These are phyloP conservation scores for Cryptocheilus praepositus DNA, from an alignment of 2,888 invertebrate species.

Conservation along the genomic window DNA sequence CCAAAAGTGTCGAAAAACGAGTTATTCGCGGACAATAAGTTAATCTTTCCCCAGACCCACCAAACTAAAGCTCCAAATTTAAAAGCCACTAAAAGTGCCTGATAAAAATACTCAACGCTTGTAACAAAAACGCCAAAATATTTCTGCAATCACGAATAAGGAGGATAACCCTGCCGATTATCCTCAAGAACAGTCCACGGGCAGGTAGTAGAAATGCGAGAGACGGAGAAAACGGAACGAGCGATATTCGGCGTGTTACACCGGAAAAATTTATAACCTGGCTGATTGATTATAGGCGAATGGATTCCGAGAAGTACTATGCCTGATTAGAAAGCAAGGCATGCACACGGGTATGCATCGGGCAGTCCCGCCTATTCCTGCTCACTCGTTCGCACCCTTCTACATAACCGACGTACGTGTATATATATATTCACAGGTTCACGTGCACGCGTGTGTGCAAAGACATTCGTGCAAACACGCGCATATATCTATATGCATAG, in stretches of 20 bases:
- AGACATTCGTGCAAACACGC: background rate
- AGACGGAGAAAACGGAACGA: conserved; percentile 7
- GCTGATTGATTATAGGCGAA: conserved; percentile 68
- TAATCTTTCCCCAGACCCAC: too few species aligned
- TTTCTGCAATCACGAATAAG: too few species aligned
- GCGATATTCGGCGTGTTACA: conserved; percentile 37
- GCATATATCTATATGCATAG: too few species aligned
- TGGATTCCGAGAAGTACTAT: conserved; percentile 71
- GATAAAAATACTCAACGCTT: too few species aligned
- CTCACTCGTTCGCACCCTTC: conserved; percentile 32
- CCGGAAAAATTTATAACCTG: conserved; percentile 66
- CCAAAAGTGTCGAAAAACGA: too few species aligned
- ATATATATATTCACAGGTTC: conserved; percentile 12
- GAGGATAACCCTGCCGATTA: too few species aligned
- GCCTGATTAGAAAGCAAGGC: conserved; percentile 68
- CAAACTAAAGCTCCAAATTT: too few species aligned
- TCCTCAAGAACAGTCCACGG: too few species aligned
- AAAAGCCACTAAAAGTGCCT: too few species aligned
- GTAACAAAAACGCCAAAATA: too few species aligned
- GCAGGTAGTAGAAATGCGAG: background rate
- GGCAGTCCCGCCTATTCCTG: conserved; percentile 61
- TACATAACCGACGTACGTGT: conserved; percentile 16
- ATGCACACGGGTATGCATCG: conserved; percentile 59
- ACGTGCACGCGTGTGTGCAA: background rate
- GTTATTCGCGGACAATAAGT: too few species aligned